These are phyloP conservation scores for Oxyteleia sp. DNA, from an alignment of 2,888 invertebrate species.

Conservation along the genomic window DNA sequence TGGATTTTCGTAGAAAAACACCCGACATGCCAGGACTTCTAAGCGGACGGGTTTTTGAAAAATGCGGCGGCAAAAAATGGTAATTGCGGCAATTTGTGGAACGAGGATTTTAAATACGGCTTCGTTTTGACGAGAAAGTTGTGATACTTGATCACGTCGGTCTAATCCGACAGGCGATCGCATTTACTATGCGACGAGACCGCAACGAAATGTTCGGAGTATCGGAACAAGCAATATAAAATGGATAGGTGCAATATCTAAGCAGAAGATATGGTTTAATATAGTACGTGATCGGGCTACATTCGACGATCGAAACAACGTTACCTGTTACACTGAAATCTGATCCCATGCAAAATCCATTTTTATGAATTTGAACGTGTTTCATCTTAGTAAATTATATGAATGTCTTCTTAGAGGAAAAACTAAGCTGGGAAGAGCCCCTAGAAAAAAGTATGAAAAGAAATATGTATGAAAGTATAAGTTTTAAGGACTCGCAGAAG, in stretches of 20 bases:
- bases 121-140: constrained; percentile 67
- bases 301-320: constrained; percentile 48
- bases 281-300: constrained; percentile 69
- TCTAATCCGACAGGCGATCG: constrained; percentile 67
- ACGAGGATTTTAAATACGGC: constrained; percentile 33
- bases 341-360: constrained; percentile 41
- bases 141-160: constrained; percentile 62
- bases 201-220: constrained; percentile 65
- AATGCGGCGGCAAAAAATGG: neutral
- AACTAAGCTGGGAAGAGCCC: too few relatives aligned
- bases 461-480: too few relatives aligned
- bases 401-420: too few relatives aligned
- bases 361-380: constrained; percentile 47
- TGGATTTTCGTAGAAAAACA: too few relatives aligned
- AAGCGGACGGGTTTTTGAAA: too few relatives aligned
- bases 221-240: constrained; percentile 68
- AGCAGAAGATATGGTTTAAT: constrained; percentile 71
- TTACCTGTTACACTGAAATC: constrained; percentile 56
- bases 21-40: too few relatives aligned
- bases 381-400: too few relatives aligned
- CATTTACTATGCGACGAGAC: constrained; percentile 64
- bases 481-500: too few relatives aligned
- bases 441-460: too few relatives aligned
- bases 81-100: constrained; percentile 41
- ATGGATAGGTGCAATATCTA: constrained; percentile 66